Evolutionary conservation across 2,797 vertebrate species (phyloP), one percentile per base, ranked within the genome.

Genomic region (Fratercula arctica): DNA sequence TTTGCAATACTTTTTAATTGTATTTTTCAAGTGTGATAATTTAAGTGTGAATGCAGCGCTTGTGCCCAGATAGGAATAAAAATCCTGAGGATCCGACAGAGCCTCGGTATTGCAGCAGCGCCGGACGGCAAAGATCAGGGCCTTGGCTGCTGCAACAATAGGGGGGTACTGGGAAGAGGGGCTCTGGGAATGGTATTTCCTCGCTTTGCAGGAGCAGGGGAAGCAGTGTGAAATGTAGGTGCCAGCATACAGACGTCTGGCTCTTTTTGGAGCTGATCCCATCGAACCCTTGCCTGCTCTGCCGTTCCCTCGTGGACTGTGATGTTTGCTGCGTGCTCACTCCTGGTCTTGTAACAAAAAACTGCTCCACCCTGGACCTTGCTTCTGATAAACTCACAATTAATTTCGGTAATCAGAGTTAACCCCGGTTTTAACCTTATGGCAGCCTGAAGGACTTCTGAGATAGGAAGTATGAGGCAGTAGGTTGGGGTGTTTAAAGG

Each of bases 251-350:
- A 86, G 16, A 16, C 20, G 0, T 0, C 15, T 67, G 53, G 33
- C 43, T 51, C 10, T 59, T 79, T 79, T 51, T 3, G 2, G 18
- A 74, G 37, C 16, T 41, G 24, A 70, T 78, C 39, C 25, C 2
- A 0, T 3, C 37, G 37, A 89, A 43, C 8, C 8, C 15, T 54
- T 50, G 23, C 39, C 37, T 56, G 41, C 11, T 43, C 33, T 3
- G 2, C 24, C 1, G 0, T 20, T 67, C 8, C 43, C 3, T 11
- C 0, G 0, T 3, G 0, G 46, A 18, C 48, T 45, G 39, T 29
- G 24, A 45, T 25, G 20, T 53, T 66, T 54, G 31, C 16, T 60
- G 28, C 45, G 12, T 14, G 54, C 46, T 26, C 14, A 31, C 23
- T 95, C 56, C 43, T 64, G 45, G 20, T 16, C 93, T 69, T 79